Percentiles rank a stretch among this genome's conserved stretches.
These are phyloP conservation scores for Sturmia bella DNA, from an alignment of 2,888 invertebrate species.

Conservation along the genomic window DNA sequence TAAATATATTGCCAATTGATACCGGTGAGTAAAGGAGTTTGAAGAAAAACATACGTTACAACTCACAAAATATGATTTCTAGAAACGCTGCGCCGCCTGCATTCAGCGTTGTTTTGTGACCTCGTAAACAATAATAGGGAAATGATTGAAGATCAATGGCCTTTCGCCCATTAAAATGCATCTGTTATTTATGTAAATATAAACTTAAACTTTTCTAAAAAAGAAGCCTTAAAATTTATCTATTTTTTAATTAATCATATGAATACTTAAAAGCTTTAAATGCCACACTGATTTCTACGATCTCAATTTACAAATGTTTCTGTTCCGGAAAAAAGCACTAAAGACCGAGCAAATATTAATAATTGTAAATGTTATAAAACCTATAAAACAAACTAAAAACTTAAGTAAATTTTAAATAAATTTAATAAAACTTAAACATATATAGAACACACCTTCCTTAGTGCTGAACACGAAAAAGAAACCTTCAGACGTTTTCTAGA, in stretches of 20 bases:
- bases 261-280: constrained; percentile 2
- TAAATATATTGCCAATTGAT: too few species aligned
- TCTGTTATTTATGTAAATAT: too few species aligned
- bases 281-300: background rate
- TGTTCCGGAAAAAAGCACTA: constrained; percentile 39
- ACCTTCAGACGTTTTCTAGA: constrained; percentile 28
- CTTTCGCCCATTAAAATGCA: too few species aligned
- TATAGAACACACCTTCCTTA: constrained; percentile 68
- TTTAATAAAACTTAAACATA: constrained; percentile 43
- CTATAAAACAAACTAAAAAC: constrained; percentile 16
- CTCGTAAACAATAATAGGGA: too few species aligned
- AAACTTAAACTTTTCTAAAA: too few species aligned
- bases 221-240: too few species aligned
- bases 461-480: constrained; percentile 24
- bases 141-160: too few species aligned
- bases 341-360: constrained; percentile 59
- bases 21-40: too few species aligned
- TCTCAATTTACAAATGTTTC: constrained; percentile 2
- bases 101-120: too few species aligned
- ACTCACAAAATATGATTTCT: too few species aligned
- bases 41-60: too few species aligned
- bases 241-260: background rate
- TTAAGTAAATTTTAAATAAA: background rate
- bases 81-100: too few species aligned
- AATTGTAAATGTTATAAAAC: constrained; percentile 65